phyloP scores from a whole-genome alignment of 1,140 invertebrate species.

The Heliconius himera region DNA sequence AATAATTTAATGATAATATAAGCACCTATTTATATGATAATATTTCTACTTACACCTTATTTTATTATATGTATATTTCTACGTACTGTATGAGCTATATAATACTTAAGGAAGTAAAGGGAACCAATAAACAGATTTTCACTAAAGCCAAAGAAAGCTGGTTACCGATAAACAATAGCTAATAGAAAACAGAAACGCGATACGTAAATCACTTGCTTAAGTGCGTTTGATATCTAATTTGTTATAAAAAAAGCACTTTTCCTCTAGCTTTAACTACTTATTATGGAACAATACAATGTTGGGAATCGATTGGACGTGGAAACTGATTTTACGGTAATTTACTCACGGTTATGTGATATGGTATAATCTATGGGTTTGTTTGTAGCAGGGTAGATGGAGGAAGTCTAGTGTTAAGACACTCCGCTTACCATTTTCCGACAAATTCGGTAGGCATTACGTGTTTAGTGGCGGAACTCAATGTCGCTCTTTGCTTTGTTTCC shows the following conservation, averaged over 20 bases:
- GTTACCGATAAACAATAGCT: not conserved
- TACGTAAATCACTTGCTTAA: conserved; percentile 13
- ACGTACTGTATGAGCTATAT: not conserved
- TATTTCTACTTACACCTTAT: too few relatives aligned
- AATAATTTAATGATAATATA: too few relatives aligned
- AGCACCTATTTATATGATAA: too few relatives aligned
- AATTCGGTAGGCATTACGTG: too few relatives aligned
- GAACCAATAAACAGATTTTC: not conserved
- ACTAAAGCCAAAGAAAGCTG: not conserved
- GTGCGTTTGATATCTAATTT: conserved; percentile 9
- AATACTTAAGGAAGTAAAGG: not conserved
- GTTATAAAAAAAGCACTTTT: conserved; percentile 20
- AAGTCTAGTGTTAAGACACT: too few relatives aligned
- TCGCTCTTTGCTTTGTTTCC: too few relatives aligned
- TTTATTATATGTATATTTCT: too few relatives aligned
- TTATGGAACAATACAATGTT: conserved; percentile 19
- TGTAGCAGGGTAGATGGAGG: too few relatives aligned
- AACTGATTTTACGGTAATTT: conserved; percentile 17
- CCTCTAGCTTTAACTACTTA: not conserved
- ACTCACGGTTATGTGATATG: not conserved
- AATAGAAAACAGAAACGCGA: conserved; percentile 1
- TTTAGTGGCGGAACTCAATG: too few relatives aligned
- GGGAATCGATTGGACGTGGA: conserved; percentile 21
- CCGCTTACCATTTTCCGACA: too few relatives aligned
- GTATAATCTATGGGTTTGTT: not conserved